Percentiles rank a stretch among this genome's conserved stretches.
phyloP scores from a whole-genome alignment of 2,113 vertebrate genomes.

The Mellivora capensis region DNA sequence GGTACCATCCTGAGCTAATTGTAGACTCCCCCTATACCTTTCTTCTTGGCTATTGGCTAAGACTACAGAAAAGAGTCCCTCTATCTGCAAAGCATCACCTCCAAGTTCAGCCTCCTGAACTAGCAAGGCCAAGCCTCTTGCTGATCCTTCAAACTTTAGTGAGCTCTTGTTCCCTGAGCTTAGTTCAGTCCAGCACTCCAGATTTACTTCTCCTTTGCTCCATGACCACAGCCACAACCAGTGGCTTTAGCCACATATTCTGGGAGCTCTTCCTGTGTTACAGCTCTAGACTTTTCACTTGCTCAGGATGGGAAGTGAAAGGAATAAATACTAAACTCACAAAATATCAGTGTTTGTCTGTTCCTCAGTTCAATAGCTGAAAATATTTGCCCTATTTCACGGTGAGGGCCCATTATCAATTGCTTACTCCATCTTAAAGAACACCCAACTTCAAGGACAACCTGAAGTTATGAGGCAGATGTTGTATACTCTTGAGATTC shows the following conservation, averaged over 20 bases:
- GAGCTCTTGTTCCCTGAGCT: neutral
- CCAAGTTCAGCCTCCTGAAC: neutral
- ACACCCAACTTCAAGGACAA: neutral
- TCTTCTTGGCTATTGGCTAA: neutral
- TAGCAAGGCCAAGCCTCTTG: neutral
- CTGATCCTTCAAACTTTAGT: neutral
- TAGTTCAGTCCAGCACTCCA: neutral
- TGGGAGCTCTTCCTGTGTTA: neutral
- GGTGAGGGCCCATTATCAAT: neutral
- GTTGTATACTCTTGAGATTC: neutral
- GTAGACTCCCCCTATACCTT: neutral
- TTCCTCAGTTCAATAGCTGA: neutral
- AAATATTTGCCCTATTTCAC: neutral
- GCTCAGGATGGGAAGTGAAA: neutral
- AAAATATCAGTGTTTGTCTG: neutral
- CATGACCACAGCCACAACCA: neutral
- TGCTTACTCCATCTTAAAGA: neutral
- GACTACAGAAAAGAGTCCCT: neutral
- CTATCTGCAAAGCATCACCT: neutral
- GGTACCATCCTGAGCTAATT: neutral
- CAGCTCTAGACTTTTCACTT: neutral
- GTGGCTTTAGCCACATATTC: neutral
- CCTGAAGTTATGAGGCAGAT: neutral
- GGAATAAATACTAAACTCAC: neutral
- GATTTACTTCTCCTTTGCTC: neutral